These are phyloP conservation scores for Mallotus villosus DNA, from an alignment of 2,797 vertebrate genomes.

Conservation along the genomic window DNA sequence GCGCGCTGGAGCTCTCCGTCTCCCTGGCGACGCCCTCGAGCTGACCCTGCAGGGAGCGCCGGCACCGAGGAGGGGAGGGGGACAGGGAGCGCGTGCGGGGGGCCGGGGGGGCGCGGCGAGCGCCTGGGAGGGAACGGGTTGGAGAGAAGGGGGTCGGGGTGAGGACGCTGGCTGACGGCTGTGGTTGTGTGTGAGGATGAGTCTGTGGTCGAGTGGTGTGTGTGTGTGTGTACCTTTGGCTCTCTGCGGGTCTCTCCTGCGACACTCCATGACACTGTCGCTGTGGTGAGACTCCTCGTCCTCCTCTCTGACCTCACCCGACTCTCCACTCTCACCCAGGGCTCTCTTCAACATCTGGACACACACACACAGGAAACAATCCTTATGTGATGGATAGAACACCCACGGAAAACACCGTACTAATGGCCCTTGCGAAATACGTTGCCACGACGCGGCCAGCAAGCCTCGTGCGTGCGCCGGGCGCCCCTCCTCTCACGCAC, in stretches of 20 bases:
- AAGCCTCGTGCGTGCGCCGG: not conserved
- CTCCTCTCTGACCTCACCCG: constrained; percentile 68
- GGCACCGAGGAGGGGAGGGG: constrained; percentile 68
- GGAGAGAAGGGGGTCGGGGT: not conserved
- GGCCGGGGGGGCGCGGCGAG: constrained; percentile 36
- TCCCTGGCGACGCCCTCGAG: constrained; percentile 49
- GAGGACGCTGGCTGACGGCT: not conserved
- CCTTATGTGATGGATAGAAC: too few relatives aligned
- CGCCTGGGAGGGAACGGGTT: constrained; percentile 53
- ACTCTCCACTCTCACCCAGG: constrained; percentile 67
- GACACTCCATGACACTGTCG: constrained; percentile 80
- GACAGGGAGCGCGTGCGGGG: constrained; percentile 75
- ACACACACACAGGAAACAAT: not conserved
- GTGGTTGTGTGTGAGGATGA: too few relatives aligned
- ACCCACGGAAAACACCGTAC: not conserved
- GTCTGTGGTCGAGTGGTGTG: not conserved
- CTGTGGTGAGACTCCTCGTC: constrained; percentile 85
- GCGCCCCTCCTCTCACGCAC: constrained; percentile 63
- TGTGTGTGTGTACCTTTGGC: constrained; percentile 60
- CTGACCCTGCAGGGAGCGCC: constrained; percentile 35
- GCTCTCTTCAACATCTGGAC: constrained; percentile 88
- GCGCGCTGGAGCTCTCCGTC: constrained; percentile 37
- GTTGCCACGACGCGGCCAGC: not conserved
- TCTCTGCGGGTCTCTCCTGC: constrained; percentile 45
- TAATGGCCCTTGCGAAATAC: not conserved